phyloP scores from a whole-genome alignment of 1,140 invertebrate species.

The Manduca sexta region DNA sequence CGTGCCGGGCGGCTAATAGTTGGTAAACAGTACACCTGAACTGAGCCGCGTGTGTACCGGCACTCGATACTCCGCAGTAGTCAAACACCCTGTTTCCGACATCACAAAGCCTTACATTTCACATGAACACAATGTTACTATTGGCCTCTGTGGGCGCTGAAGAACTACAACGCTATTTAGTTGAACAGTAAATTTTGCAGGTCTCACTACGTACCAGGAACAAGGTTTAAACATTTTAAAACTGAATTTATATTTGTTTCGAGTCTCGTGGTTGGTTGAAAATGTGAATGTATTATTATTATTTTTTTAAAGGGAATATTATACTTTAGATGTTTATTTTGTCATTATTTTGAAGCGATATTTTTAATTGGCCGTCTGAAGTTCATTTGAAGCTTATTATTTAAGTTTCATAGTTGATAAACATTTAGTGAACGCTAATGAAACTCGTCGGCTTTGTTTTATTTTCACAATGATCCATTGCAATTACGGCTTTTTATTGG shows the following conservation, averaged over 20 bases:
- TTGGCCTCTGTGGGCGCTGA: not conserved
- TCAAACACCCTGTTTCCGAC: too few species aligned
- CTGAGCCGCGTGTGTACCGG: too few species aligned
- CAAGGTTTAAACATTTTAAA: slow-evolving; percentile 66
- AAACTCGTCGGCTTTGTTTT: slow-evolving; percentile 19
- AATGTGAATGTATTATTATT: slow-evolving; percentile 51
- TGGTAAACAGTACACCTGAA: too few species aligned
- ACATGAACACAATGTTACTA: too few species aligned
- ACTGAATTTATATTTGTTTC: slow-evolving; percentile 47
- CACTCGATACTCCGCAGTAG: not conserved
- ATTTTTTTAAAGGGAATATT: slow-evolving; percentile 20
- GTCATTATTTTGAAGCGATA: slow-evolving; percentile 19
- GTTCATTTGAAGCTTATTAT: slow-evolving; percentile 23
- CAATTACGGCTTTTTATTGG: slow-evolving; percentile 23
- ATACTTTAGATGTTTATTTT: slow-evolving; percentile 25
- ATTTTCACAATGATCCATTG: slow-evolving; percentile 11
- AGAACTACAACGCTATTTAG: slow-evolving; percentile 68
- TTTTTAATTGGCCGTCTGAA: slow-evolving; percentile 34
- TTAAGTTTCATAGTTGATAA: slow-evolving; percentile 6
- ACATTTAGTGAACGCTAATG: slow-evolving; percentile 9
- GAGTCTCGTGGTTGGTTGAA: slow-evolving; percentile 49
- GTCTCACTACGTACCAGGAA: slow-evolving; percentile 70
- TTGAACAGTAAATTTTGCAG: slow-evolving; percentile 73
- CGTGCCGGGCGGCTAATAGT: too few species aligned
- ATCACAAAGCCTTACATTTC: too few species aligned